A percentile compares a stretch with the other conserved stretches of the same genome.
These are phyloP conservation scores for Acrocera orbiculus DNA, from an alignment of 2,888 invertebrate genomes.

Conservation along the genomic window DNA sequence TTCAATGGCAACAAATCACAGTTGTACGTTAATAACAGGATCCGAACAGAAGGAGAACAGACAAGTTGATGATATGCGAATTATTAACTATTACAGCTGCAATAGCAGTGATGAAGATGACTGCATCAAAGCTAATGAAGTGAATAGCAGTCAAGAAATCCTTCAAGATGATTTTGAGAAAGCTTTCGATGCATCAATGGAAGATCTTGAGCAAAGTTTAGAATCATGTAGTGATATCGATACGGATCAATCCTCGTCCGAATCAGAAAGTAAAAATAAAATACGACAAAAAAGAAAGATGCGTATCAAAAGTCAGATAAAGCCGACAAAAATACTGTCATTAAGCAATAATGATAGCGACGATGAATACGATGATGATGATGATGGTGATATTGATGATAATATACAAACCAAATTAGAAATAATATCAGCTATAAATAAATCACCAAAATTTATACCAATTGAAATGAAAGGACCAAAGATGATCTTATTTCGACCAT, in stretches of 20 bases:
- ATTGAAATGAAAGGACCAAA: constrained; percentile 17
- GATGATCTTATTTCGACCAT: constrained; percentile 21
- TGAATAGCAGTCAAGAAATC: background rate
- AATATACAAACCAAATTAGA: no score
- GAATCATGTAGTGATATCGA: constrained; percentile 20
- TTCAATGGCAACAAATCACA: constrained; percentile 6
- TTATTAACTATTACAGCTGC: no score
- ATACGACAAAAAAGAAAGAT: background rate
- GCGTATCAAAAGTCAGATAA: background rate
- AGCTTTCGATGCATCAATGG: constrained; percentile 28
- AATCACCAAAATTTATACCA: constrained; percentile 15
- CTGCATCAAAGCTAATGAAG: constrained; percentile 1
- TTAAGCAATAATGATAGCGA: constrained; percentile 14
- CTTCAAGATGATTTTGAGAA: constrained; percentile 24
- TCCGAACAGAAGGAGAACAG: background rate
- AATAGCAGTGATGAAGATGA: constrained; percentile 5
- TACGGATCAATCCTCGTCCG: background rate
- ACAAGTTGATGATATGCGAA: background rate
- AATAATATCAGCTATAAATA: constrained; percentile 15
- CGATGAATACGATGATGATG: constrained; percentile 12
- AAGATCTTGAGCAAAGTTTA: constrained; percentile 23
- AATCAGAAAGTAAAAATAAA: background rate
- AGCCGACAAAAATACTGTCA: constrained; percentile 9
- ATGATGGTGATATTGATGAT: constrained; percentile 11
- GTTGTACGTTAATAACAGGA: constrained; percentile 3